A percentile compares a stretch with the other conserved stretches of the same genome.
phyloP scores from a whole-genome alignment of 2,888 invertebrate species.

The Dasypogon diadema region DNA sequence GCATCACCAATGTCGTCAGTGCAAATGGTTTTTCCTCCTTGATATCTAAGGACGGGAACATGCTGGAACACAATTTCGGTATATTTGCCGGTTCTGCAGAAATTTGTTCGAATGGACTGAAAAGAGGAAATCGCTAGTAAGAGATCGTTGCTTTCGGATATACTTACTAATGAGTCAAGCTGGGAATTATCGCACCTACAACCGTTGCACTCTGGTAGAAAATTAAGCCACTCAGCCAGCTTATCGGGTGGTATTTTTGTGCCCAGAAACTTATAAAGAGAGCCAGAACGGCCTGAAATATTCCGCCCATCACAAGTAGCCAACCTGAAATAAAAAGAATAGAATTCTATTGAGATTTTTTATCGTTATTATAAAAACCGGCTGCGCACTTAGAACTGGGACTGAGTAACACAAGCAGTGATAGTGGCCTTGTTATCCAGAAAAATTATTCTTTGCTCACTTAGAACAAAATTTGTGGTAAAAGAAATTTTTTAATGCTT shows the following conservation, averaged over 20 bases:
- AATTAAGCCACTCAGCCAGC: conserved; percentile 72
- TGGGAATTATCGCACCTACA: conserved; percentile 71
- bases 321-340: conserved; percentile 71
- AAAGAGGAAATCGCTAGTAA: background rate
- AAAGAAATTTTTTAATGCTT: background rate
- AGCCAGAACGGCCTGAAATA: conserved; percentile 71
- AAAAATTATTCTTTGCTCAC: too few species aligned
- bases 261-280: conserved; percentile 73
- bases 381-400: too few species aligned
- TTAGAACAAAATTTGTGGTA: background rate
- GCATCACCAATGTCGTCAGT: conserved; percentile 67
- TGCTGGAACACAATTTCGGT: conserved; percentile 3
- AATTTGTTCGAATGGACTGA: conserved; percentile 57
- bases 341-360: too few species aligned
- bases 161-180: conserved; percentile 69
- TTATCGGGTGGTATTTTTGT: conserved; percentile 72
- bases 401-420: too few species aligned
- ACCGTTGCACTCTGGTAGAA: conserved; percentile 71
- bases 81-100: conserved; percentile 58
- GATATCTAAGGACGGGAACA: background rate
- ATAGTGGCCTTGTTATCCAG: too few species aligned
- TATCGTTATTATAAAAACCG: too few species aligned
- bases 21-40: conserved; percentile 55
- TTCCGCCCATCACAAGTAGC: conserved; percentile 71
- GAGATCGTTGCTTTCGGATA: background rate